Conservation (phyloP, 1,140 invertebrate species). For the Zaprionus davidi region DNA sequence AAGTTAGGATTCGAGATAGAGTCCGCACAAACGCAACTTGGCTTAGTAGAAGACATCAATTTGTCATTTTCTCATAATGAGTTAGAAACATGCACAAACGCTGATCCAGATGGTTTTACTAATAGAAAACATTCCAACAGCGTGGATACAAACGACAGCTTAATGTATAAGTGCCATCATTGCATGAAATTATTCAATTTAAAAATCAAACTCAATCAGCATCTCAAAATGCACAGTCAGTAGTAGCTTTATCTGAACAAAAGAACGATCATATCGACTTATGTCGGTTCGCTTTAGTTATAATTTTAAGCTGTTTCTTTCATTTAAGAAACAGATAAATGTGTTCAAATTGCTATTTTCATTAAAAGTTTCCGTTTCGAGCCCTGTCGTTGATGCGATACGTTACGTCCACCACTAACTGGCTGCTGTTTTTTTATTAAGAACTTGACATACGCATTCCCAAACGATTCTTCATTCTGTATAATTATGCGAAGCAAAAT, state of each 20-base stretch:
- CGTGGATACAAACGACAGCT: background rate
- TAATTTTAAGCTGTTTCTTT: background rate
- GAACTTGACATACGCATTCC: constrained; percentile 2
- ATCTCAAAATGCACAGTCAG: constrained; percentile 55
- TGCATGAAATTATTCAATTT: constrained; percentile 66
- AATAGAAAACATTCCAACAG: constrained; percentile 23
- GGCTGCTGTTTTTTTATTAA: background rate
- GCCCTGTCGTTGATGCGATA: constrained; percentile 1
- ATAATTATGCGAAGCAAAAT: constrained; percentile 32
- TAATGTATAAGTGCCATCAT: constrained; percentile 47
- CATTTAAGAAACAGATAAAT: background rate
- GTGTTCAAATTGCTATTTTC: background rate
- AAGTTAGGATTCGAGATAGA: background rate
- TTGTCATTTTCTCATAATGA: background rate
- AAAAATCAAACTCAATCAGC: constrained; percentile 72
- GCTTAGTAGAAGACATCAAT: background rate
- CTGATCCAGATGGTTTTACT: background rate
- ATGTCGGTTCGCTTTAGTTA: background rate
- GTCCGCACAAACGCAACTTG: background rate
- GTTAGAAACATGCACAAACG: background rate
- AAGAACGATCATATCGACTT: background rate
- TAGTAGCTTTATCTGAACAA: constrained; percentile 1
- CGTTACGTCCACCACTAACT: background rate
- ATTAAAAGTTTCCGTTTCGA: background rate
- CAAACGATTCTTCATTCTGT: constrained; percentile 2